A percentile compares a stretch with the other conserved stretches of the same genome.
These are phyloP conservation scores for Capromys pilorides DNA, from an alignment of 2,797 vertebrate species.

Conservation along the genomic window DNA sequence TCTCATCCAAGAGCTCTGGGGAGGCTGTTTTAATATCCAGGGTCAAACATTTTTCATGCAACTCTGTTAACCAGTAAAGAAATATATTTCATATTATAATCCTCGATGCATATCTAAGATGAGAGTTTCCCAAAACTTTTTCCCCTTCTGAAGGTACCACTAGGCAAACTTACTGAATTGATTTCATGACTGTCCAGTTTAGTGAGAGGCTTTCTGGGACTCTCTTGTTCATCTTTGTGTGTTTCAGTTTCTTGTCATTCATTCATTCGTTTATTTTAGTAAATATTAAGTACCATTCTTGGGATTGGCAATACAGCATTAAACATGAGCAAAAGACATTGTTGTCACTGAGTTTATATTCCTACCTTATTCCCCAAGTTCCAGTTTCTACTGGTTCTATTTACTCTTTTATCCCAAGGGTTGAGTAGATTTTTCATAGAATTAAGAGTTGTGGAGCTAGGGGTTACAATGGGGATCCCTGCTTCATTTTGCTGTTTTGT, in stretches of 20 bases:
- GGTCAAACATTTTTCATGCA: slow-evolving; percentile 14
- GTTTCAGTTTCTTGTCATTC: not conserved
- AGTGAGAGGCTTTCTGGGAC: not conserved
- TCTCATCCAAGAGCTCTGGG: not conserved
- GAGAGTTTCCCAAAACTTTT: slow-evolving; percentile 36
- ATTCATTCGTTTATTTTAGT: not conserved
- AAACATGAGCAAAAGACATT: not conserved
- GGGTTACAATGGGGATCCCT: not conserved
- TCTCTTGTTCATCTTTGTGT: not conserved
- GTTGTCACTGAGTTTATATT: not conserved
- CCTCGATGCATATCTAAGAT: slow-evolving; percentile 14
- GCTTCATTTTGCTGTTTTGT: slow-evolving; percentile 26
- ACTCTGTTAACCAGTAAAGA: not conserved
- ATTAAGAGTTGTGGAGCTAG: not conserved
- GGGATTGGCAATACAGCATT: not conserved
- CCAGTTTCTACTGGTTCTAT: not conserved
- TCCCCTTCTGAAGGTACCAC: not conserved
- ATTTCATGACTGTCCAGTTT: not conserved
- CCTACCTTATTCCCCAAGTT: not conserved
- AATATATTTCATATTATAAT: slow-evolving; percentile 52
- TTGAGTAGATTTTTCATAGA: not conserved
- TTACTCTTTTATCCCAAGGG: not conserved
- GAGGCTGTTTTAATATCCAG: slow-evolving; percentile 31
- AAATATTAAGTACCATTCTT: not conserved
- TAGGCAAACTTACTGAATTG: not conserved